These are phyloP conservation scores for Drosophila sturtevanti DNA, from an alignment of 1,140 invertebrate species.

Conservation along the genomic window DNA sequence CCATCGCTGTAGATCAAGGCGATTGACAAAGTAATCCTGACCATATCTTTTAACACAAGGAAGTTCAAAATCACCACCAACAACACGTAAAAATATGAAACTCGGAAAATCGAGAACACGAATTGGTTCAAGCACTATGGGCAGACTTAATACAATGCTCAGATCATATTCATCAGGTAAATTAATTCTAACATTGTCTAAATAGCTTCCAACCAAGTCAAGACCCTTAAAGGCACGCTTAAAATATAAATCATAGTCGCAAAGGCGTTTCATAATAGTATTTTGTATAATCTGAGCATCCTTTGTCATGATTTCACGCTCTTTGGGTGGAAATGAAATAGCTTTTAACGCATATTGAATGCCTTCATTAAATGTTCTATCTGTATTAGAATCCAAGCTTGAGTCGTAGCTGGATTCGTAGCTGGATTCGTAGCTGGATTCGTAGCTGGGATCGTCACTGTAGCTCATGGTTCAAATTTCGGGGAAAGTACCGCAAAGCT, in stretches of 20 bases:
- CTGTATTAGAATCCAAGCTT: too few species aligned
- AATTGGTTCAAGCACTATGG: constrained; percentile 6
- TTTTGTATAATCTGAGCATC: constrained; percentile 48
- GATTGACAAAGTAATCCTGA: constrained; percentile 21
- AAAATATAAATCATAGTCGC: constrained; percentile 28
- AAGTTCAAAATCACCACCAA: neutral
- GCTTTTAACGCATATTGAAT: constrained; percentile 30
- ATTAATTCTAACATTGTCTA: constrained; percentile 28
- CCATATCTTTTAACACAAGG: neutral
- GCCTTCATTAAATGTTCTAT: constrained; percentile 25
- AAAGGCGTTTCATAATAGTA: constrained; percentile 21
- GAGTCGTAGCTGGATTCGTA: neutral
- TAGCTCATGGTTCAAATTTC: neutral
- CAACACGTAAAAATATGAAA: constrained; percentile 25
- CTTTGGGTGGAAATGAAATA: constrained; percentile 11
- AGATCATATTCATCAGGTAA: constrained; percentile 56
- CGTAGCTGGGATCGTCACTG: neutral
- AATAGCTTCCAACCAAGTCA: constrained; percentile 35
- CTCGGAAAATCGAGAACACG: neutral
- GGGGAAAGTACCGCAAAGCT: neutral
- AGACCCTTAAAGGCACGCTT: constrained; percentile 34
- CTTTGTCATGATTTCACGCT: constrained; percentile 7
- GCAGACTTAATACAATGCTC: constrained; percentile 16
- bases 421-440: neutral
- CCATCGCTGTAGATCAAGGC: constrained; percentile 40